Conservation (phyloP, 2,113 vertebrate species). For the Suricata suricatta region DNA sequence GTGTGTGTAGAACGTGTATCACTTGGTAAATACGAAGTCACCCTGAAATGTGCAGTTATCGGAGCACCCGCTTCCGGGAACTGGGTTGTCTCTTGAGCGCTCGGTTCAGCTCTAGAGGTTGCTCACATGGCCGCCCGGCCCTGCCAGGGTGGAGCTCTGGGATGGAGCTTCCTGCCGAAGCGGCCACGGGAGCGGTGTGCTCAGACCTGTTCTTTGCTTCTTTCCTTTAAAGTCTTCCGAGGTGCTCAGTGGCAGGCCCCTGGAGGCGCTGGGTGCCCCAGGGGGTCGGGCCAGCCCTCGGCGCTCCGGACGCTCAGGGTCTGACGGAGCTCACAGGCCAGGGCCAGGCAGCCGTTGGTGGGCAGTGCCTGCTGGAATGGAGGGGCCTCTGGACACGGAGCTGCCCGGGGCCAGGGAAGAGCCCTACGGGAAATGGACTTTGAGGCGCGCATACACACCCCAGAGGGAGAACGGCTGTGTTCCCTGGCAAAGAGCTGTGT, state of each 20-base stretch:
- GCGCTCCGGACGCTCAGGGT: not conserved
- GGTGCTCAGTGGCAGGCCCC: fast-evolving
- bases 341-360: not conserved
- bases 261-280: not conserved
- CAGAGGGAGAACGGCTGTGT: fast-evolving
- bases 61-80: not conserved
- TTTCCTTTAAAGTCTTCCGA: not conserved
- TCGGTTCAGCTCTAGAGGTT: not conserved
- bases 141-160: not conserved
- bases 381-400: not conserved
- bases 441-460: not conserved
- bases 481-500: not conserved
- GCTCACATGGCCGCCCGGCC: not conserved
- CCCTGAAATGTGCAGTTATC: fast-evolving
- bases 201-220: not conserved
- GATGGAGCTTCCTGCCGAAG: not conserved
- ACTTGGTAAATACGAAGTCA: not conserved
- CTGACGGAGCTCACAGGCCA: not conserved
- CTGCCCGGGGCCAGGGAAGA: not conserved
- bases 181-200: not conserved
- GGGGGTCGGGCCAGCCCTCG: not conserved
- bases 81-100: too few relatives aligned
- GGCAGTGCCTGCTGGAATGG: not conserved
- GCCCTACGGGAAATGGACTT: not conserved
- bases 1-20: not conserved